Base-by-base conservation (phyloP, 2,888 invertebrate genomes). In the Cataglyphis cursor region DNA sequence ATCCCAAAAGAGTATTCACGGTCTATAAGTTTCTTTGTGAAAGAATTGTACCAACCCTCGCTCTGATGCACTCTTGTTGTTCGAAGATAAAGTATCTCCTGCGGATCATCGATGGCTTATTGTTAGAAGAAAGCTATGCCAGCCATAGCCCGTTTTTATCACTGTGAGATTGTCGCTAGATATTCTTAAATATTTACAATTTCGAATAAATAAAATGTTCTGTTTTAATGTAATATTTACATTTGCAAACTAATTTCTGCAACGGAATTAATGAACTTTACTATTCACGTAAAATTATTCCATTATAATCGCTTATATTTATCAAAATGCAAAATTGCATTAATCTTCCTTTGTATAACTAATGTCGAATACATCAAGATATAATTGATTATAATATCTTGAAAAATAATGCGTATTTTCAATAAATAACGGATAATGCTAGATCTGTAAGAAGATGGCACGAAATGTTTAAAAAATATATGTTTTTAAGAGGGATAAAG, bases 21-120 rank as follows among this genome's bases (percentile, higher is more conserved):
- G 70, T 78, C 57, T 70, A 78, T 70, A 70, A 78, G 68, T 31
- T 28, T 21, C 66, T 78, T 78, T 78, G 78, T 78, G 57, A 78
- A 59, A 41, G 24, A 78, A 70, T 70, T 78, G 57, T 41, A 61
- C 12, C 28, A 57, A 41, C 41, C 21, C 28, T 78, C 57, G 70
- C 70, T 57, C 54, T 41, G 66, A 66, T 76, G 76, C 76, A 66
- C 0, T 28, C 0, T 28, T n/a, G 68, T 68, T 70, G 41, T 78
- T 57, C 31, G 31, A 31, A 78, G 57, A 59, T 57, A 44, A 68
- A 78, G 78, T 44, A 70, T 59, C 57, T 41, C 10, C 31, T 12
- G 21, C 28, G 44, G 10, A 21, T 70, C 70, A 78, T 78, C 70
- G 57, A 78, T 68, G 9, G 41, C 21, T 28, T 28, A 28, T 28